Percentiles rank a stretch among this genome's conserved stretches.
phyloP scores from a whole-genome alignment of 1,140 invertebrate genomes.

The Tyrophagus putrescentiae region DNA sequence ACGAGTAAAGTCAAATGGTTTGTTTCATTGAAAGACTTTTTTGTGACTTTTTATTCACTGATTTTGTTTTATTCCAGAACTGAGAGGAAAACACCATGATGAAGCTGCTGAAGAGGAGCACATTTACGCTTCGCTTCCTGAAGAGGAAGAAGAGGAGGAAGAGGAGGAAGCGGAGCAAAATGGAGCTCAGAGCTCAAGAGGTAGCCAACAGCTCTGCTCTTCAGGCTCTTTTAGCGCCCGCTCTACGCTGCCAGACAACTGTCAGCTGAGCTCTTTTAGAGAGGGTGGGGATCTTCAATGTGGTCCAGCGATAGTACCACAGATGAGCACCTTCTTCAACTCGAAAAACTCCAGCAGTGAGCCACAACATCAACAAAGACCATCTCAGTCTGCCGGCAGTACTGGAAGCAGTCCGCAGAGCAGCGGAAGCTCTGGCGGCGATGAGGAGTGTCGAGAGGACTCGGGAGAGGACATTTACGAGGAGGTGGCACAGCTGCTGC shows the following conservation, averaged over 20 bases:
- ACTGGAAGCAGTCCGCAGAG: background rate
- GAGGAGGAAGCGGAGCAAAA: background rate
- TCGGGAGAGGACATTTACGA: slow-evolving; percentile 13
- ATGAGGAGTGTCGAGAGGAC: background rate
- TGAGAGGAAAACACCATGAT: background rate
- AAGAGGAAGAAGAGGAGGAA: background rate
- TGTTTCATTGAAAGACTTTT: background rate
- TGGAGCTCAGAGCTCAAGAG: background rate
- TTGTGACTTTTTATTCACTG: background rate
- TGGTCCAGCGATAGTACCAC: background rate
- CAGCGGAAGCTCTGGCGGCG: background rate
- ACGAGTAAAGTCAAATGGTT: too few relatives aligned
- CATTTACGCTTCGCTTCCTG: slow-evolving; percentile 13
- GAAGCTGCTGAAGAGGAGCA: background rate
- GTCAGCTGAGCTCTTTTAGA: background rate
- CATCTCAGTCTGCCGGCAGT: background rate
- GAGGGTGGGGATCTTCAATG: background rate
- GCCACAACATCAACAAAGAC: background rate
- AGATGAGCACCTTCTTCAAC: background rate
- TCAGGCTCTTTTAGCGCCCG: slow-evolving; percentile 14
- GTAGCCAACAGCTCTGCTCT: too few relatives aligned
- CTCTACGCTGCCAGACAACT: slow-evolving; percentile 11
- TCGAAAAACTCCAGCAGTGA: background rate
- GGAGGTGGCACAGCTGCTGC: background rate
- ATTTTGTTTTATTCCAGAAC: background rate